phyloP scores from a whole-genome alignment of 37 sponge, comb jelly and placozoan genomes.

The Chondrosia reniformis region DNA sequence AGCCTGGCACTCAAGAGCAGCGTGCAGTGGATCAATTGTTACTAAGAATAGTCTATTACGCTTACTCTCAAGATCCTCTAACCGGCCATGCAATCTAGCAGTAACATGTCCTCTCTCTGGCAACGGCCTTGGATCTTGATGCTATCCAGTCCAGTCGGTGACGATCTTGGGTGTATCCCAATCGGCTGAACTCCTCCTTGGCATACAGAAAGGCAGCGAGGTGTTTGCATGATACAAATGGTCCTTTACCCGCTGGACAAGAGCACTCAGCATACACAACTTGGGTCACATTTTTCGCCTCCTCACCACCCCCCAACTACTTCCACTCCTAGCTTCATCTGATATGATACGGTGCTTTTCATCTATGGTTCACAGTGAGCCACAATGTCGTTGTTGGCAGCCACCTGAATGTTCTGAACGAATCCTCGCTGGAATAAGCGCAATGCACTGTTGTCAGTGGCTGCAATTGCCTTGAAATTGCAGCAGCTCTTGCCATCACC shows the following conservation, averaged over 20 bases:
- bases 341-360: not conserved
- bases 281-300: not conserved
- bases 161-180: slow-evolving; percentile 1
- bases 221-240: slow-evolving; percentile 15
- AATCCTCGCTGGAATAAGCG: slow-evolving; percentile 16
- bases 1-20: not conserved
- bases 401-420: slow-evolving; percentile 5
- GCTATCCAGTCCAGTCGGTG: not conserved
- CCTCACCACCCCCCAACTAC: slow-evolving; percentile 12
- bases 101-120: slow-evolving; percentile 2
- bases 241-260: slow-evolving; percentile 21
- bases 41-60: slow-evolving; percentile 19
- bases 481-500: slow-evolving; percentile 12
- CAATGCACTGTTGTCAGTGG: slow-evolving; percentile 22
- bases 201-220: slow-evolving; percentile 25
- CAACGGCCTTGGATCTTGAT: slow-evolving; percentile 12
- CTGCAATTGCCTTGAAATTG: slow-evolving; percentile 19
- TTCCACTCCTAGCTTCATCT: slow-evolving; percentile 1
- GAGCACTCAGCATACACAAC: slow-evolving; percentile 12
- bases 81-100: not conserved
- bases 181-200: slow-evolving; percentile 5
- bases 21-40: slow-evolving; percentile 3
- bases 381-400: not conserved
- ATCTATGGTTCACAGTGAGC: slow-evolving; percentile 27
- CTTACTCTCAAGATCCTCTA: not conserved